These are phyloP conservation scores for Hylaeus anthracinus DNA, from an alignment of 1,140 invertebrate genomes.

Conservation along the genomic window DNA sequence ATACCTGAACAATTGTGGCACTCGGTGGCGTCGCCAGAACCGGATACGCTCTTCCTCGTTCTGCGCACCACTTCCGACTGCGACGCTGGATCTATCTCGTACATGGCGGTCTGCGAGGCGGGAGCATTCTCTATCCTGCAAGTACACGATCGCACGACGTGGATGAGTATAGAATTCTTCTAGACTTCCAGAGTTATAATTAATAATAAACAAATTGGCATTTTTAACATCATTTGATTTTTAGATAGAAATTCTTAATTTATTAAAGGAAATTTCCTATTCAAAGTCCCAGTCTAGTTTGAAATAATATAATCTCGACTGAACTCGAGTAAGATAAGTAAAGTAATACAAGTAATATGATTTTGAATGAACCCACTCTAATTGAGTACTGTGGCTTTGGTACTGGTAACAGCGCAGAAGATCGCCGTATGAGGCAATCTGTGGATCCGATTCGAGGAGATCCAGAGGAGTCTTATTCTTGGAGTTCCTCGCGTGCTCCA, in stretches of 20 bases:
- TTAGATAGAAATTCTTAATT: too few relatives aligned
- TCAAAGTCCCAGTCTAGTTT: too few relatives aligned
- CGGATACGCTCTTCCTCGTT: constrained; percentile 28
- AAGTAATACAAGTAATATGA: too few relatives aligned
- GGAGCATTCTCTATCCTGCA: constrained; percentile 55
- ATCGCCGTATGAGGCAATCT: constrained; percentile 68
- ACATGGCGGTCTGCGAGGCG: constrained; percentile 42
- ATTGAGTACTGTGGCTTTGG: constrained; percentile 52
- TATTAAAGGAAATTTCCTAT: too few relatives aligned
- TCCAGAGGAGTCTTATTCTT: constrained; percentile 85
- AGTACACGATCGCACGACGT: not conserved
- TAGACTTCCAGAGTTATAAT: too few relatives aligned
- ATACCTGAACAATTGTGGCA: constrained; percentile 57
- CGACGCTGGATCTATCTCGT: constrained; percentile 54
- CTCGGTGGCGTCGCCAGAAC: constrained; percentile 49
- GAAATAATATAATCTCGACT: too few relatives aligned
- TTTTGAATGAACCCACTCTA: constrained; percentile 56
- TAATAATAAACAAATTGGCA: too few relatives aligned
- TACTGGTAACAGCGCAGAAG: constrained; percentile 72
- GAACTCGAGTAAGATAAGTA: too few relatives aligned
- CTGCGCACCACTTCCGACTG: constrained; percentile 34
- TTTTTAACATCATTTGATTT: too few relatives aligned
- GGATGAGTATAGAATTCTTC: too few relatives aligned
- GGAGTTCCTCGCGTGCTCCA: constrained; percentile 83
- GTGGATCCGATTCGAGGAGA: constrained; percentile 75